Conservation (phyloP, 2,888 invertebrate genomes). For the Scrobipalpa costella region DNA sequence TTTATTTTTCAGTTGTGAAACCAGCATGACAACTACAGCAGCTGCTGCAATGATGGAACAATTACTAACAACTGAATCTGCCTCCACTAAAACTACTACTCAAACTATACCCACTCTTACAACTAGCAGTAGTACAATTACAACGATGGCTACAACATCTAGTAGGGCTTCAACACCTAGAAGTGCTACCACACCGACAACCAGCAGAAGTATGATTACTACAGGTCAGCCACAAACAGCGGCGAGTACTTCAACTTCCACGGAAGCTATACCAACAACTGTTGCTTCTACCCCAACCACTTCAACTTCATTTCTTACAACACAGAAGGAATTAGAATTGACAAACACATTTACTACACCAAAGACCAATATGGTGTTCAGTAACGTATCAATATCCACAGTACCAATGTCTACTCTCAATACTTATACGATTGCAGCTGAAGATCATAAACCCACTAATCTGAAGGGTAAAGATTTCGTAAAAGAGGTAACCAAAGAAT, state of each 20-base stretch:
- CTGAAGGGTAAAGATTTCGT: neutral
- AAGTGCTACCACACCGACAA: slow-evolving; percentile 29
- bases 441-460: slow-evolving; percentile 11
- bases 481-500: slow-evolving; percentile 32
- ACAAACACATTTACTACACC: neutral
- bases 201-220: slow-evolving; percentile 19
- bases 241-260: slow-evolving; percentile 28
- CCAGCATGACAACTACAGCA: slow-evolving; percentile 58
- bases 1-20: slow-evolving; percentile 67
- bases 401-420: neutral
- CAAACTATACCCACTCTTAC: slow-evolving; percentile 30
- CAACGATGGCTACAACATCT: slow-evolving; percentile 29
- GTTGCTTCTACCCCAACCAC: slow-evolving; percentile 31
- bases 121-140: slow-evolving; percentile 28
- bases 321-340: slow-evolving; percentile 4
- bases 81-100: slow-evolving; percentile 35
- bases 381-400: slow-evolving; percentile 22
- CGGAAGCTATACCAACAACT: slow-evolving; percentile 17
- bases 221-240: slow-evolving; percentile 28
- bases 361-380: slow-evolving; percentile 22
- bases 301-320: slow-evolving; percentile 31
- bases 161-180: slow-evolving; percentile 28
- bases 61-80: slow-evolving; percentile 61
- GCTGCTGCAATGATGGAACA: slow-evolving; percentile 55
- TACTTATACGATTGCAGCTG: slow-evolving; percentile 18